Conservation (phyloP, 2,888 invertebrate genomes). For the Punctoribates punctum region DNA sequence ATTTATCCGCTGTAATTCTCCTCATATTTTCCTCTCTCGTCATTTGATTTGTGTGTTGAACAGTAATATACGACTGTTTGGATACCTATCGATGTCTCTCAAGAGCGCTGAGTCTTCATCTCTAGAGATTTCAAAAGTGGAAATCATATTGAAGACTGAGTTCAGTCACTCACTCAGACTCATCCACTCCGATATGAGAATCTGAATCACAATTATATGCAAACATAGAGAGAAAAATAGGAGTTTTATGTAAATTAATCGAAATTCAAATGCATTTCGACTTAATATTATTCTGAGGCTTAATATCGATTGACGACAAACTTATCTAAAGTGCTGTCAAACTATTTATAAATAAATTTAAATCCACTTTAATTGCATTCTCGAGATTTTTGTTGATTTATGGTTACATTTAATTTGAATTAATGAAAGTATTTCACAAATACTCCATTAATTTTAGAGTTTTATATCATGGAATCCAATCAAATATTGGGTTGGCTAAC, state of each 20-base stretch:
- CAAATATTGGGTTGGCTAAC: no score
- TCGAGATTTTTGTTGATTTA: no score
- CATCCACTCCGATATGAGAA: not conserved
- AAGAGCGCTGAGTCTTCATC: not conserved
- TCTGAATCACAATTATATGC: not conserved
- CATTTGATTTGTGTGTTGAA: not conserved
- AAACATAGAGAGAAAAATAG: not conserved
- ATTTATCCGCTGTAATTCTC: not conserved
- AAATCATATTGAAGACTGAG: constrained; percentile 4
- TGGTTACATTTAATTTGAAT: no score
- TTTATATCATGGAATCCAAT: no score
- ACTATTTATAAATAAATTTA: no score
- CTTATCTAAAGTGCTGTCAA: no score
- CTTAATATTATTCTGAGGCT: no score
- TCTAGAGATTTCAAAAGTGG: not conserved
- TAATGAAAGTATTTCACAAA: no score
- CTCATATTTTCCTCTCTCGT: constrained; percentile 8
- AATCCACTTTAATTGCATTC: no score
- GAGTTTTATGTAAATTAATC: not conserved
- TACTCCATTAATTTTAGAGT: no score
- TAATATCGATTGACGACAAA: no score
- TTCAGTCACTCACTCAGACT: not conserved
- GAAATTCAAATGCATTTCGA: no score
- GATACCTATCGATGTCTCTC: constrained; percentile 9
- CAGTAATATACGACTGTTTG: not conserved